Base-by-base conservation (phyloP, 2,797 vertebrate species). In the Gymnodraco acuticeps region DNA sequence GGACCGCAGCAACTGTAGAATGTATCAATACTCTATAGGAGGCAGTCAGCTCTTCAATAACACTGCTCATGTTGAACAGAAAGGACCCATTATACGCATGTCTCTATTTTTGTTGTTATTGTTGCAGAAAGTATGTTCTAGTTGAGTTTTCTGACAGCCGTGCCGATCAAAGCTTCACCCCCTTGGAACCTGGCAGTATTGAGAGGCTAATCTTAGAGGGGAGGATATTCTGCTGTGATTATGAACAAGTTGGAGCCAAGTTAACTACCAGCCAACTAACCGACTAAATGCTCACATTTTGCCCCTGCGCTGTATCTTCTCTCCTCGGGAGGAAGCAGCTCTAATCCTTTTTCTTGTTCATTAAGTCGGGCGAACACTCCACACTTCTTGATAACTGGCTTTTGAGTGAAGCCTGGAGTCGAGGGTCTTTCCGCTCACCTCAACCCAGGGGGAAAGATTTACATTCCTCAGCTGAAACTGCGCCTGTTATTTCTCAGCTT, bases 291-390 rank as follows among this genome's bases (percentile, higher is more conserved):
- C 78, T 77, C 50, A 4, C 20, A 59, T 41, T 65, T 15, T 56
- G n/a, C 60, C 59, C 19, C 53, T 12, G 54, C 1, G 15, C 38
- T 3, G 11, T 38, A 59, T 60, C 52, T 67, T 20, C 59, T 52
- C 45, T 54, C 41, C 55, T 54, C 15, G 2, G 71, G 69, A 80
- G 19, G 13, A 64, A 76, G n/a, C 23, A 17, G 23, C 77, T 69
- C 60, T 82, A 87, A 89, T 88, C 88, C 83, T 23, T 77, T 83
- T 69, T 69, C 64, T 68, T 77, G 72, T 65, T 81, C 75, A 73
- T 84, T 81, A 84, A 83, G 64, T 27, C 13, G 2, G 38, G 61
- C 9, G 17, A 68, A 45, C 41, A 1, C 46, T 71, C 27, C 33
- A 0, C 53, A n/a, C 16, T 3, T 50, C 58, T 70, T 70, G 74